Evolutionary conservation across 2,888 invertebrate genomes (phyloP), one percentile per base, ranked within the genome.

Genomic region (Atethmia centrago): DNA sequence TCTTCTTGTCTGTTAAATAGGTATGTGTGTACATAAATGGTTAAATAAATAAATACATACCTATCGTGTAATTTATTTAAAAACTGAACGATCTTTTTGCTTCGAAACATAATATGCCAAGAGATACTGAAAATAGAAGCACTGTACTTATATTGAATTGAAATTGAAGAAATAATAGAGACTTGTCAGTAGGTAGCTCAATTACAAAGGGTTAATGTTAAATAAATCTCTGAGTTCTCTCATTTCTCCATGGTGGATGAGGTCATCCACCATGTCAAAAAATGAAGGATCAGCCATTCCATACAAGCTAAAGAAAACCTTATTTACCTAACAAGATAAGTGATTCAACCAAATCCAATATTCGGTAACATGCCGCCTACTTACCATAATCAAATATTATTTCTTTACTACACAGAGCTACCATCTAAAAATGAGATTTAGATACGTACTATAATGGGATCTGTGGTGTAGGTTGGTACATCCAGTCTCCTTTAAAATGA

Each of bases 341-440:
- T 65, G 64, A 78, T 71, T 68, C 79, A 67, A 56, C 16, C 36
- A 65, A 55, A 80, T 64, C 42, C 79, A 80, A 80, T 83, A 65
- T 79, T 79, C 53, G 31, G 19, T 67, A 36, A 79, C 83, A 83
- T 56, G 79, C 12, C 68, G 14, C 65, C 73, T 65, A 47, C 65
- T 80, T 80, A 68, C 55, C 83, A 80, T 80, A 80, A 83, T 80
- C 79, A 80, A 79, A 80, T 80, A 73, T 81, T 63, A 47, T 80
- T 80, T 73, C 45, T 63, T 59, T 63, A 51, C 45, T 45, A 56
- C 56, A 71, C n/a, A 28, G 28, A 21, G 59, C 21, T 61, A 40
- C 28, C 19, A 36, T 62, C 19, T 63, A 36, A 14, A 53, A 47
- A 59, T 63, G 56, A 62, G 56, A 47, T 36, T 71, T 56, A 5